Evolutionary conservation across 64 coral and sea anemone genomes (phyloP), one percentile per base, ranked within the genome.

Genomic region (Stylophora pistillata): DNA sequence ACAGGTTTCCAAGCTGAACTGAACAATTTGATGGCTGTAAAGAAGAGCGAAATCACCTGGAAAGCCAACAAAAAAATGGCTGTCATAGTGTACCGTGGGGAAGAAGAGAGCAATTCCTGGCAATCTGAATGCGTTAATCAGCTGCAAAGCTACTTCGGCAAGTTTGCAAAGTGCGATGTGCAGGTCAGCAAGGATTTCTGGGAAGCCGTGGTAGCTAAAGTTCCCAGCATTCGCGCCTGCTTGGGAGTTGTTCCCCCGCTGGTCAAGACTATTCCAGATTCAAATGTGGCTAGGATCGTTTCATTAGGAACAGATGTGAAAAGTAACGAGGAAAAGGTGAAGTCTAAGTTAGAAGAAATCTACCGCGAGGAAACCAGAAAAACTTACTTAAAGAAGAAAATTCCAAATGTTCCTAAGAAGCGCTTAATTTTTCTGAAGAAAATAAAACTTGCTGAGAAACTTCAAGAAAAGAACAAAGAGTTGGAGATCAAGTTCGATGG

Each of bases 401-500:
- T 81, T n/a, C 20, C 66, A 55, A 28, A 64, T 16, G 34, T 89
- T 84, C 33, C 78, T 7, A 18, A 88, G 75, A 70, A 93, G 75
- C 56, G 63, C 47, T 64, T 89, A 76, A 81, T 73, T 76, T 62
- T 88, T 61, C 17, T 93, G 77, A 88, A 93, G 27, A 93, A 83
- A 55, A 88, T 93, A 17, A 66, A 82, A 68, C 33, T 93, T 69
- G 72, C 64, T 18, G 77, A 88, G 28, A 70, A 83, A 21, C 86
- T 93, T 3, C 56, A 88, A 66, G 0, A 30, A 55, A 75, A 77
- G 17, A 84, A 82, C 78, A 82, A 88, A 12, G 78, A 93, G 55
- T 77, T 93, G 55, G 86, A 88, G 17, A 55, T 93, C 21, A 64
- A 56, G 15, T n/a, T 93, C 17, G 85, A 93, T 47, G 21, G 57